A percentile compares a stretch with the other conserved stretches of the same genome.
phyloP scores from a whole-genome alignment of 2,888 invertebrate species.

The Euplagia quadripunctaria region DNA sequence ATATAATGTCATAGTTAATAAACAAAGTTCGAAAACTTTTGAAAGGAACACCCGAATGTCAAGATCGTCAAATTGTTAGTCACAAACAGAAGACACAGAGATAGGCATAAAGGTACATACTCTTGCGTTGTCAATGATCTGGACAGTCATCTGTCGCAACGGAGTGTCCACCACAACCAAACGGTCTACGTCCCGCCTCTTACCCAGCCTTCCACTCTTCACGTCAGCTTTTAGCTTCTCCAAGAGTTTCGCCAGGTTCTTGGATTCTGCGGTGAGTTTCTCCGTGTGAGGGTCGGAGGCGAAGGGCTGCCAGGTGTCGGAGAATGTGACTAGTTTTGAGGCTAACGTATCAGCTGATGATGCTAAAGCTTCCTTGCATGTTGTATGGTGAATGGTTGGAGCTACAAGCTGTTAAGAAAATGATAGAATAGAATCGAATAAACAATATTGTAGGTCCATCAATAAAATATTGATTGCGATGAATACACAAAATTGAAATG shows the following conservation, averaged over 20 bases:
- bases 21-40: too few species aligned
- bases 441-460: neutral
- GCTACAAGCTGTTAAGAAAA: slow-evolving; percentile 62
- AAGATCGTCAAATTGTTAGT: neutral
- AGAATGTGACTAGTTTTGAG: slow-evolving; percentile 53
- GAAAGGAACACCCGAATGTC: neutral
- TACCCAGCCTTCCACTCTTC: slow-evolving; percentile 58
- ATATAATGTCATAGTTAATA: too few species aligned
- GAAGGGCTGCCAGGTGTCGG: slow-evolving; percentile 57
- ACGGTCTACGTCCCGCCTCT: slow-evolving; percentile 52
- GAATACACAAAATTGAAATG: neutral
- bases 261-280: slow-evolving; percentile 52
- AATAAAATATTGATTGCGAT: neutral
- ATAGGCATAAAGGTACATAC: slow-evolving; percentile 48
- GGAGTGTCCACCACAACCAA: slow-evolving; percentile 69
- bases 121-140: slow-evolving; percentile 70
- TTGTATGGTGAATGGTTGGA: slow-evolving; percentile 65
- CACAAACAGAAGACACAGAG: neutral
- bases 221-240: slow-evolving; percentile 60
- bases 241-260: slow-evolving; percentile 53
- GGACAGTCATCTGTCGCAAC: slow-evolving; percentile 63
- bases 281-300: slow-evolving; percentile 47
- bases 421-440: neutral
- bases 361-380: slow-evolving; percentile 64
- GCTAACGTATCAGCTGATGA: slow-evolving; percentile 61